A percentile compares a stretch with the other conserved stretches of the same genome.
These are phyloP conservation scores for Poecilia velifera DNA, from an alignment of 2,797 vertebrate species.

Conservation along the genomic window DNA sequence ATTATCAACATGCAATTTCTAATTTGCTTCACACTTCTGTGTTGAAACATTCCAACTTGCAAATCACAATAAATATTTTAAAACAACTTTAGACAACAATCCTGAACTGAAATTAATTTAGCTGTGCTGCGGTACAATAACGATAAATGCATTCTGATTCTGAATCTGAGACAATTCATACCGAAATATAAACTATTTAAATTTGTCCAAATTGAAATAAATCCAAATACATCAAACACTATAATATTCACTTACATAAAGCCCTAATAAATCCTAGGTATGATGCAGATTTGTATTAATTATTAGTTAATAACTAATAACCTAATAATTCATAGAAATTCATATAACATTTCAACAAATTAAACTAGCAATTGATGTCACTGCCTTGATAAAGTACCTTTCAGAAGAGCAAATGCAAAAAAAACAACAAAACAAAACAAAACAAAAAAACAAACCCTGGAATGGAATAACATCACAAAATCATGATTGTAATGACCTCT, in stretches of 20 bases:
- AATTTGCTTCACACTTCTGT: not conserved
- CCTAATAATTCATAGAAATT: not conserved
- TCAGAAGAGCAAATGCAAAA: not conserved
- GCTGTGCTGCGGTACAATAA: too few relatives aligned
- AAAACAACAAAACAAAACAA: not conserved
- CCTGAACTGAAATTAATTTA: too few relatives aligned
- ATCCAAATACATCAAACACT: not conserved
- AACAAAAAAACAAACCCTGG: too few relatives aligned
- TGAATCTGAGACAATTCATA: too few relatives aligned
- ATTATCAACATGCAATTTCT: not conserved
- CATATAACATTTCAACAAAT: not conserved
- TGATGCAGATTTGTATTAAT: too few relatives aligned
- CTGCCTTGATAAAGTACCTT: not conserved
- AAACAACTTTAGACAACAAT: not conserved
- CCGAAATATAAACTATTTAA: too few relatives aligned
- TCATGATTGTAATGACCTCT: too few relatives aligned
- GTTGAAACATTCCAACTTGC: not conserved
- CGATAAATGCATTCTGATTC: too few relatives aligned
- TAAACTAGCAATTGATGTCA: not conserved
- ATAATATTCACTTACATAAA: not conserved
- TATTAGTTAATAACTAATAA: too few relatives aligned
- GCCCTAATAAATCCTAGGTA: not conserved
- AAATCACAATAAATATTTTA: not conserved
- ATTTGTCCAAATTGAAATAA: not conserved
- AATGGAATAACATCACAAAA: too few relatives aligned